These are phyloP conservation scores for Cheilosia variabilis DNA, from an alignment of 2,888 invertebrate species.

Conservation along the genomic window DNA sequence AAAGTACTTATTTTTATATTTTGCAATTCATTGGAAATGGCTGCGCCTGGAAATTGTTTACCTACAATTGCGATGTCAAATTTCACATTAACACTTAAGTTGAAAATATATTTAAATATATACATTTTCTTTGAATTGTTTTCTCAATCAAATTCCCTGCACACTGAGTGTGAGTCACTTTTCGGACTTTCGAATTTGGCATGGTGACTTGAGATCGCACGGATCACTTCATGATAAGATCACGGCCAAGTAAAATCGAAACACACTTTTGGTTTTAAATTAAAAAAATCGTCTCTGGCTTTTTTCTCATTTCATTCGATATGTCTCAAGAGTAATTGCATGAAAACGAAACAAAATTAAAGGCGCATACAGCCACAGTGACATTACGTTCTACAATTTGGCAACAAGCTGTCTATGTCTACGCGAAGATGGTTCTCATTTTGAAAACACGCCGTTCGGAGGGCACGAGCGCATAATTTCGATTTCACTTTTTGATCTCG, in stretches of 20 bases:
- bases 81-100: too few relatives aligned
- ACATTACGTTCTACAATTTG: conserved; percentile 19
- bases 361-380: neutral
- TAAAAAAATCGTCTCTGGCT: neutral
- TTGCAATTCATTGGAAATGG: too few relatives aligned
- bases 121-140: too few relatives aligned
- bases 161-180: neutral
- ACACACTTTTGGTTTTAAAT: conserved; percentile 10
- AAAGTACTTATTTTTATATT: too few relatives aligned
- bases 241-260: conserved; percentile 14
- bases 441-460: neutral
- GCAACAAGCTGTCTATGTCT: conserved; percentile 26
- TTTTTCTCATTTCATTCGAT: neutral
- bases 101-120: too few relatives aligned
- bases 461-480: neutral
- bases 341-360: neutral
- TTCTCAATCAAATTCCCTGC: neutral
- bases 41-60: too few relatives aligned
- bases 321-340: neutral
- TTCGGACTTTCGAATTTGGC: neutral
- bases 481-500: conserved; percentile 31
- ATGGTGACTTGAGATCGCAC: neutral
- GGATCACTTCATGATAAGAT: conserved; percentile 4
- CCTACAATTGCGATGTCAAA: too few relatives aligned
- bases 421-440: neutral